Evolutionary conservation across 2,888 invertebrate species (phyloP), one percentile per base, ranked within the genome.

Genomic region (Drosophila anomelani): DNA sequence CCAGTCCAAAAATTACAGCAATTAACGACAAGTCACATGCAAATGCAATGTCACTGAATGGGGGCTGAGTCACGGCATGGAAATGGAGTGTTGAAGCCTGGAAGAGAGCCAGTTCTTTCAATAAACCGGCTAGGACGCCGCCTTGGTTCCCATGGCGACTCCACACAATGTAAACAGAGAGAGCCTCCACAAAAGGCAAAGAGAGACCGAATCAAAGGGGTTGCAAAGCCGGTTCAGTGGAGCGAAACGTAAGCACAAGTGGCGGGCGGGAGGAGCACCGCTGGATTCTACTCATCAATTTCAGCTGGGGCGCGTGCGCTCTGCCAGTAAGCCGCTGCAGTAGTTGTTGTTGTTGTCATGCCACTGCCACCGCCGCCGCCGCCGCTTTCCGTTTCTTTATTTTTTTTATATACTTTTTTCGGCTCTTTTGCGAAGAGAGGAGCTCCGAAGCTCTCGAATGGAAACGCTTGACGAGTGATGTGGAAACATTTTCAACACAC

Each of bases 391-490:
- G 64, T 66, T 64, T 73, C 77, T 70, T 81, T 80, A 69, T 15
- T 15, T 51, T 20, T 20, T 36, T 75, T 73, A 4, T 73, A 2
- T 73, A 68, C 68, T 81, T 80, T 76, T 81, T 80, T 75, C 73
- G 41, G 55, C 47, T 70, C 66, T 76, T 79, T 63, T 53, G 59
- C 38, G 62, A 23, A 44, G 44, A 62, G 62, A 61, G 62, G 62
- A 62, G 62, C 78, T 79, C 4, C 4, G 84, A 89, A 88, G 36
- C 62, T 62, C 78, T 80, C 85, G 82, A 91, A 89, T 90, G 88
- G 92, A 90, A 92, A 92, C 92, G 92, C 92, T 92, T 92, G 92
- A 91, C 90, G 92, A 90, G 92, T 90, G 91, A 92, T 92, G 92
- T 92, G 92, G 92, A 92, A 92, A 92, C 91, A 88, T 92, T 92